phyloP scores from a whole-genome alignment of 1,140 invertebrate species.

The Asbolus verrucosus region DNA sequence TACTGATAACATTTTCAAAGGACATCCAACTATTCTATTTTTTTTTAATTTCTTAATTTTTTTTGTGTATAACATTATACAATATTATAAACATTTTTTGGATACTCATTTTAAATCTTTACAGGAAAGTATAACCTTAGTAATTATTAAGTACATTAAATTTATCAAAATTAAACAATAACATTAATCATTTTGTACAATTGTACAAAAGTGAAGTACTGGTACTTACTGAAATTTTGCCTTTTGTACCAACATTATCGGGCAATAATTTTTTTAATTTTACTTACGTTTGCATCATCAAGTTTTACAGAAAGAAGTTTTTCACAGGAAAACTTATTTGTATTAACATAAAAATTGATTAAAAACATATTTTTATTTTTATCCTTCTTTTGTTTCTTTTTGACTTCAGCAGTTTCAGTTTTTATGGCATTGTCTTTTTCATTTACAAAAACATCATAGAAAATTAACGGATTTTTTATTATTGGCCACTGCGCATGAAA shows the following conservation, averaged over 20 bases:
- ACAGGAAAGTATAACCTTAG: too few species aligned
- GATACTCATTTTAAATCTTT: too few species aligned
- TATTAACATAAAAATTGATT: constrained; percentile 13
- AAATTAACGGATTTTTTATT: constrained; percentile 20
- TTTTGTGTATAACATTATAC: too few species aligned
- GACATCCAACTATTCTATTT: too few species aligned
- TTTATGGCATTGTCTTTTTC: not conserved
- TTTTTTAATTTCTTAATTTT: too few species aligned
- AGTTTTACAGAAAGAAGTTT: constrained; percentile 7
- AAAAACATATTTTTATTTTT: constrained; percentile 23
- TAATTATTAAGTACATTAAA: too few species aligned
- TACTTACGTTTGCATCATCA: constrained; percentile 3
- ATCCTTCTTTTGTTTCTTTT: constrained; percentile 10
- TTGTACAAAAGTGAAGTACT: too few species aligned
- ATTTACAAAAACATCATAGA: not conserved
- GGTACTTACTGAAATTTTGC: too few species aligned
- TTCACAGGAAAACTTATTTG: constrained; percentile 12
- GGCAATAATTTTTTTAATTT: not conserved
- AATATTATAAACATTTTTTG: too few species aligned
- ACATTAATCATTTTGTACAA: too few species aligned
- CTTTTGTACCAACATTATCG: not conserved
- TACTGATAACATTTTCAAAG: too few species aligned
- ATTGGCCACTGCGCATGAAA: not conserved
- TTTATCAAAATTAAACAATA: too few species aligned
- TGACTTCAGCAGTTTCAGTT: not conserved